These are phyloP conservation scores for Harpalus rubripes DNA, from an alignment of 2,888 invertebrate genomes.

Conservation along the genomic window DNA sequence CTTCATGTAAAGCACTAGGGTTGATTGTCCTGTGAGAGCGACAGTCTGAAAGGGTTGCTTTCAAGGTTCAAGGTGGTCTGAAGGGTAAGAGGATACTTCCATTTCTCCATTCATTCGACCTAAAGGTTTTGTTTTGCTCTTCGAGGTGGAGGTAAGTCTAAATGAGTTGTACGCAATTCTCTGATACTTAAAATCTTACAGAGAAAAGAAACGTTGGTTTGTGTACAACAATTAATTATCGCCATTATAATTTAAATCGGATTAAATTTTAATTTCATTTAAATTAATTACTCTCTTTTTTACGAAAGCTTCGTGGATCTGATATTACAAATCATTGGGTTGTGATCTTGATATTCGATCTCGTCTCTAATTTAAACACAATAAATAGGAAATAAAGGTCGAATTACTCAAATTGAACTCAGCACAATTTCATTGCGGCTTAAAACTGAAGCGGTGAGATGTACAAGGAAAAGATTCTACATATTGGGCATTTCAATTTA, in stretches of 20 bases:
- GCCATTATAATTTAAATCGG: conserved; percentile 14
- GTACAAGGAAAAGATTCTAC: no score
- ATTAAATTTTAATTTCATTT: conserved; percentile 14
- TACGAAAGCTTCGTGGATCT: neutral
- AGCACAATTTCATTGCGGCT: no score
- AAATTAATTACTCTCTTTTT: neutral
- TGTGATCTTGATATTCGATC: neutral
- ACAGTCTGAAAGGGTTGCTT: conserved; percentile 42
- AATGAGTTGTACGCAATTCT: conserved; percentile 11
- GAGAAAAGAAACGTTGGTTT: conserved; percentile 22
- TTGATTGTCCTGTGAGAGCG: conserved; percentile 17
- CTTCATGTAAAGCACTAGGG: conserved; percentile 27
- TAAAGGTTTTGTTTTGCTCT: neutral
- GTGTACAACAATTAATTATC: conserved; percentile 12
- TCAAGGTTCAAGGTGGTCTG: conserved; percentile 48
- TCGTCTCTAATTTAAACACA: no score
- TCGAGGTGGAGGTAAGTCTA: neutral
- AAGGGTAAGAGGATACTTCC: conserved; percentile 32
- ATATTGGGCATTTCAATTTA: no score
- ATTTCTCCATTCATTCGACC: neutral
- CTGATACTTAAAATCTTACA: conserved; percentile 17
- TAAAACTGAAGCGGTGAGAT: no score
- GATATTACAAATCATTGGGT: neutral
- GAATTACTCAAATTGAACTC: no score
- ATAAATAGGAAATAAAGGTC: no score